Conservation (phyloP, 2,113 vertebrate species). For the Collichthys lucidus region DNA sequence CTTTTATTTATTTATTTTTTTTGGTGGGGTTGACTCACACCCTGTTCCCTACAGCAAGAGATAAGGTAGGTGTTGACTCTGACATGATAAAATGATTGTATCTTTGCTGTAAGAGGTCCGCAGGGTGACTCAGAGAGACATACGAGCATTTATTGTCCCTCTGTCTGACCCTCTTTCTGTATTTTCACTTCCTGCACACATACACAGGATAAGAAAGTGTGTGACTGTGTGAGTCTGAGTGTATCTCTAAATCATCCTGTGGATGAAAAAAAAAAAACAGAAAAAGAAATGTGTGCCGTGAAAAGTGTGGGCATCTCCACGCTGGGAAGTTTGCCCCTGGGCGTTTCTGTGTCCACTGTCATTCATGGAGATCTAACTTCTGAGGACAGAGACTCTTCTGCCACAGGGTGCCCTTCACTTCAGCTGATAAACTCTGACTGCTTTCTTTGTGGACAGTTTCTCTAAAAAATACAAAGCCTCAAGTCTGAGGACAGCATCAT, state of each 20-base stretch:
- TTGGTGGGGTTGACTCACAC: conserved; percentile 53
- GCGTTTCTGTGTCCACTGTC: conserved; percentile 57
- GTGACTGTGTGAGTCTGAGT: conserved; percentile 17
- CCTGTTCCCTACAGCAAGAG: conserved; percentile 53
- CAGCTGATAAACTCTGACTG: conserved; percentile 39
- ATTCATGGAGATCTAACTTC: conserved; percentile 54
- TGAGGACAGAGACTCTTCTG: conserved; percentile 35
- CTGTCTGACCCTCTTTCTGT: conserved; percentile 42
- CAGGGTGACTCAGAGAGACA: conserved; percentile 60
- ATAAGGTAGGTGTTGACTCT: conserved; percentile 57
- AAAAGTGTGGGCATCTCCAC: conserved; percentile 28
- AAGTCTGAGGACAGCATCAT: not conserved
- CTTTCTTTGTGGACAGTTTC: conserved; percentile 31
- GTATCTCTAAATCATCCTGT: conserved; percentile 46
- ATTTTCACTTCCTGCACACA: conserved; percentile 45
- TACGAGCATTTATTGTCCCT: conserved; percentile 28
- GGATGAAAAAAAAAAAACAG: conserved; percentile 18
- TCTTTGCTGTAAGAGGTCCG: conserved; percentile 65
- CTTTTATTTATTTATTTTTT: conserved; percentile 1
- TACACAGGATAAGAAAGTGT: conserved; percentile 22
- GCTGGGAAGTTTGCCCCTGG: conserved; percentile 48
- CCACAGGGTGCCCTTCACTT: conserved; percentile 24
- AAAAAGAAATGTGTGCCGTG: not conserved
- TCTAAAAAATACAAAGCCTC: conserved; percentile 13
- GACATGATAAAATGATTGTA: conserved; percentile 74